phyloP scores from a whole-genome alignment of 2,888 invertebrate species.

The Caenorhabditis uteleia region DNA sequence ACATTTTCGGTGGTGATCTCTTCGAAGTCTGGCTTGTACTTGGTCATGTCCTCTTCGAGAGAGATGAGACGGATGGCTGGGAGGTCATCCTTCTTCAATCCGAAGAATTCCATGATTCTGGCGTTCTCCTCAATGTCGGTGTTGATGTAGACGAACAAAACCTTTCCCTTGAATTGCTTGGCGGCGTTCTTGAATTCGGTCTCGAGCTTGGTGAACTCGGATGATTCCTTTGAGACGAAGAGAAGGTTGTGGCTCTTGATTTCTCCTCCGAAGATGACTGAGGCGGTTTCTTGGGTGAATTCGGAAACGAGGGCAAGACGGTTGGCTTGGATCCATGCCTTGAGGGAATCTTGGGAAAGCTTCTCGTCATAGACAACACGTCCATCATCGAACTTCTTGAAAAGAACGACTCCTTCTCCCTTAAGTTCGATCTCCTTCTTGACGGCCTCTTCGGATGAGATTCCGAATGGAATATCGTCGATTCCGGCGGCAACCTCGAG shows the following conservation, averaged over 20 bases:
- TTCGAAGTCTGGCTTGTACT: constrained; percentile 84
- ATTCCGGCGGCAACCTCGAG: constrained; percentile 80
- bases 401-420: constrained; percentile 81
- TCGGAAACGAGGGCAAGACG: constrained; percentile 69
- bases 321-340: constrained; percentile 68
- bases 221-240: constrained; percentile 86
- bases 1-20: constrained; percentile 78
- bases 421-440: constrained; percentile 82
- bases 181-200: constrained; percentile 84
- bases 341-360: constrained; percentile 47
- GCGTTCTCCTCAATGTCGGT: constrained; percentile 93
- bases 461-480: constrained; percentile 88
- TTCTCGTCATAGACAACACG: constrained; percentile 63
- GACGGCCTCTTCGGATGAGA: constrained; percentile 82
- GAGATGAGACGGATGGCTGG: constrained; percentile 79
- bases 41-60: constrained; percentile 94
- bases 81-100: constrained; percentile 86
- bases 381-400: constrained; percentile 77
- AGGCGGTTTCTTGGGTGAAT: constrained; percentile 78
- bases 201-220: constrained; percentile 82
- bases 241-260: constrained; percentile 94
- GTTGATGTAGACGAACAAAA: constrained; percentile 93
- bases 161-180: constrained; percentile 86
- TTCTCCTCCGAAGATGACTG: constrained; percentile 96
- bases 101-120: constrained; percentile 98